Percentiles rank a stretch among this genome's conserved stretches.
These are phyloP conservation scores for Poecile atricapillus DNA, from an alignment of 2,113 vertebrate species.

Conservation along the genomic window DNA sequence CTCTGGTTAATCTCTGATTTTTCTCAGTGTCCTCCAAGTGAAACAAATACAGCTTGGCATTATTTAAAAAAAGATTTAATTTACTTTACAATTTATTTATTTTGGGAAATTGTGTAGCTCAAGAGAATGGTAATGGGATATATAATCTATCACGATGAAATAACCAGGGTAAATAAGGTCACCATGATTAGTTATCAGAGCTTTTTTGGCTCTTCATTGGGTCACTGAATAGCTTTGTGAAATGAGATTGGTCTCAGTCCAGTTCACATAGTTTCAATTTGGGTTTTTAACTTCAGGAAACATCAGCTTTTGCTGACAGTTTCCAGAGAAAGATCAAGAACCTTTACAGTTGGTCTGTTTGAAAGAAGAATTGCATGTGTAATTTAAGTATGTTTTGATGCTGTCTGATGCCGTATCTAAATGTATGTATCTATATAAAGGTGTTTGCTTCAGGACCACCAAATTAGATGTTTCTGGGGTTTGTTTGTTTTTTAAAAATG, in stretches of 20 bases:
- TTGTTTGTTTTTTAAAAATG: background rate
- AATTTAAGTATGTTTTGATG: background rate
- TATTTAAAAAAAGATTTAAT: background rate
- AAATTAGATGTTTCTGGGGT: background rate
- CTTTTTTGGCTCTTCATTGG: background rate
- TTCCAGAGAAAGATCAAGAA: background rate
- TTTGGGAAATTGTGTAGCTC: background rate
- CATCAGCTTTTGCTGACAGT: background rate
- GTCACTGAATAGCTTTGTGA: background rate
- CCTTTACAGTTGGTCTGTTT: background rate
- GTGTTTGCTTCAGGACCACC: background rate
- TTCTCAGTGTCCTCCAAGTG: background rate
- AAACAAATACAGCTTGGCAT: background rate
- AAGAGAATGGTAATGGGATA: background rate
- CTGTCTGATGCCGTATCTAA: background rate
- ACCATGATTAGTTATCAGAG: background rate
- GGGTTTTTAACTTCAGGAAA: background rate
- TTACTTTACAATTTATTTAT: background rate
- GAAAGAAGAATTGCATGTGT: background rate
- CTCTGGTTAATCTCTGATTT: background rate
- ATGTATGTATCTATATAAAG: background rate
- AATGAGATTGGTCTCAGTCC: background rate
- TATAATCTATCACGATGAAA: background rate
- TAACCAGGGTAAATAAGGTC: background rate
- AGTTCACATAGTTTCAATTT: background rate